These are phyloP conservation scores for Metopolophium dirhodum DNA, from an alignment of 1,140 invertebrate genomes.

Conservation along the genomic window DNA sequence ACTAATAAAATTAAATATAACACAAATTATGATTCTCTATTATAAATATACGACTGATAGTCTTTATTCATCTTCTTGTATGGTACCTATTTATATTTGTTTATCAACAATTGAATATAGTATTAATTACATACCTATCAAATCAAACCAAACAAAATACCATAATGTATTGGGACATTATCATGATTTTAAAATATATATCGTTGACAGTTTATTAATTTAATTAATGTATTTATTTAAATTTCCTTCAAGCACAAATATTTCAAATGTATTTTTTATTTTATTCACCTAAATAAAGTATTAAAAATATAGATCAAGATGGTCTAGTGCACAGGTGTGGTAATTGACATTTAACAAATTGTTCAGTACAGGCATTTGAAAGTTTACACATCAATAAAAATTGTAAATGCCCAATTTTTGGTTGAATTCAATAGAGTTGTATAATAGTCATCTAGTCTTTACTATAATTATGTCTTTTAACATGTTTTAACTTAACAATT, in stretches of 20 bases:
- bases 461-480: too few species aligned
- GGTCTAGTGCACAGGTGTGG: too few species aligned
- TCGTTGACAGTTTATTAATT: neutral
- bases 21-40: neutral
- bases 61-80: neutral
- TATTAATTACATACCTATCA: conserved; percentile 6
- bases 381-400: too few species aligned
- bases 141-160: neutral
- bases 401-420: too few species aligned
- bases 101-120: neutral
- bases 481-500: too few species aligned
- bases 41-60: neutral
- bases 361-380: too few species aligned
- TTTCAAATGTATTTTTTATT: neutral
- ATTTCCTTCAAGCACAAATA: neutral
- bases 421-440: too few species aligned
- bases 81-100: neutral
- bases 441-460: too few species aligned
- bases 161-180: neutral
- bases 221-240: neutral
- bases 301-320: neutral
- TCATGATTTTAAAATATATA: neutral
- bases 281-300: neutral
- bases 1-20: neutral
- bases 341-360: too few species aligned